These are phyloP conservation scores for Chrysolina oricalcia DNA, from an alignment of 2,888 invertebrate genomes.

Conservation along the genomic window DNA sequence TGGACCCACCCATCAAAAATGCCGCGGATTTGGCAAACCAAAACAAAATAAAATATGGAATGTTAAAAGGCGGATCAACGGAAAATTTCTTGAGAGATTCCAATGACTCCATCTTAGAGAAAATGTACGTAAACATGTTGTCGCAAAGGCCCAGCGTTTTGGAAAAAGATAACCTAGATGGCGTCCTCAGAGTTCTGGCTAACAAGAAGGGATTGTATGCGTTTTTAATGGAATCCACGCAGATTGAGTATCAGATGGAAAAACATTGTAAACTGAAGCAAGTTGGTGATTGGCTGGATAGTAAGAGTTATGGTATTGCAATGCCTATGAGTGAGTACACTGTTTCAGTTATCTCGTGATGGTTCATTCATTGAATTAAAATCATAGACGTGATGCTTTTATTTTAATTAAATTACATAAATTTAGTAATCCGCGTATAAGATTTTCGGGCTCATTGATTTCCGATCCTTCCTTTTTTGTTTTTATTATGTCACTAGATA, in stretches of 20 bases:
- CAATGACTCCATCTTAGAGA: slow-evolving; percentile 59
- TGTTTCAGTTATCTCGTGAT: background rate
- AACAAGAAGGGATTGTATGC: slow-evolving; percentile 90
- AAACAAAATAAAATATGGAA: slow-evolving; percentile 96
- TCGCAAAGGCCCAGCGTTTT: slow-evolving; percentile 87
- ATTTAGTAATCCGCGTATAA: too few species aligned
- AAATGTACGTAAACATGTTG: slow-evolving; percentile 78
- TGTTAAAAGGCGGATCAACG: slow-evolving; percentile 89
- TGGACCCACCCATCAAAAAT: slow-evolving; percentile 90
- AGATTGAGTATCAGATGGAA: slow-evolving; percentile 92
- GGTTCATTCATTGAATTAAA: background rate
- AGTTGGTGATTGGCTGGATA: slow-evolving; percentile 87
- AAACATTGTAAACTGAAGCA: slow-evolving; percentile 88
- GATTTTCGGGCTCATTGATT: too few species aligned
- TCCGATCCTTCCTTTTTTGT: too few species aligned
- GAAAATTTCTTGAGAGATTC: slow-evolving; percentile 89
- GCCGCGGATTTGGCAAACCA: slow-evolving; percentile 95
- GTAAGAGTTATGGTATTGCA: slow-evolving; percentile 95
- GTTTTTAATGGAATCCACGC: slow-evolving; percentile 96
- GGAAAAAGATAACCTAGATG: slow-evolving; percentile 86
- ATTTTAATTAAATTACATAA: too few species aligned
- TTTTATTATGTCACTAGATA: too few species aligned
- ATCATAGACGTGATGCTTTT: too few species aligned
- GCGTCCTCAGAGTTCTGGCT: slow-evolving; percentile 87
- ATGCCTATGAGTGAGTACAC: slow-evolving; percentile 86